These are phyloP conservation scores for Phrixothrix hirtus DNA, from an alignment of 2,888 invertebrate genomes.

Conservation along the genomic window DNA sequence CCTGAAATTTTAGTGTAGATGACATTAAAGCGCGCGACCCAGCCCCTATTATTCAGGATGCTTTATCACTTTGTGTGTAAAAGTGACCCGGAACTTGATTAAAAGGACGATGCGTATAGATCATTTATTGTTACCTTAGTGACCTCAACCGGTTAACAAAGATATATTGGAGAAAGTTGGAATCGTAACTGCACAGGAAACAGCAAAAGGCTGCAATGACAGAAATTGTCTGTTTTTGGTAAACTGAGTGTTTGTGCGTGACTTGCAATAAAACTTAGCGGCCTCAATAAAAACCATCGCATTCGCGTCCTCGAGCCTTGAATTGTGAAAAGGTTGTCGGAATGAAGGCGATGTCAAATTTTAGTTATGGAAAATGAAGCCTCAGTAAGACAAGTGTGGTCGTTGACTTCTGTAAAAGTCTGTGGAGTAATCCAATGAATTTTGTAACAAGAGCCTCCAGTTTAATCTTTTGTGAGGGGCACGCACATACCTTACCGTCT, in stretches of 20 bases:
- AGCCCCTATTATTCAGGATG: slow-evolving; percentile 11
- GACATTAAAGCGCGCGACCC: neutral
- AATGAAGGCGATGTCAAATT: no score
- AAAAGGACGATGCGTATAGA: slow-evolving; percentile 27
- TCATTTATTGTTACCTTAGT: slow-evolving; percentile 33
- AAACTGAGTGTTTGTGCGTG: slow-evolving; percentile 10
- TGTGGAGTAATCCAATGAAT: slow-evolving; percentile 21
- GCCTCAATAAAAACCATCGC: slow-evolving; percentile 1
- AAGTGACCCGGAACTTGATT: slow-evolving; percentile 24
- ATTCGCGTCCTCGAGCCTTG: no score
- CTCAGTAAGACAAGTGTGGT: no score
- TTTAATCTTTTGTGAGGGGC: slow-evolving; percentile 34
- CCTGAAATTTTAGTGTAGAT: neutral
- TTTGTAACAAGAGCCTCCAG: slow-evolving; percentile 21
- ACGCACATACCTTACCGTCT: slow-evolving; percentile 39
- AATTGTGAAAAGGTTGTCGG: no score
- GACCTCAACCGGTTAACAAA: slow-evolving; percentile 22
- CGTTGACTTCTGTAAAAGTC: neutral
- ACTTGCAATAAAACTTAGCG: slow-evolving; percentile 15
- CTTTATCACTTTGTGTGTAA: slow-evolving; percentile 12
- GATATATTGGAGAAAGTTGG: slow-evolving; percentile 28
- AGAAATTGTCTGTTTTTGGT: no score
- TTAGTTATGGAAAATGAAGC: no score
- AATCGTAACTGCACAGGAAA: slow-evolving; percentile 5
- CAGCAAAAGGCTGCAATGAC: neutral